Conservation (phyloP, 2,113 vertebrate species). For the Melozone crissalis region DNA sequence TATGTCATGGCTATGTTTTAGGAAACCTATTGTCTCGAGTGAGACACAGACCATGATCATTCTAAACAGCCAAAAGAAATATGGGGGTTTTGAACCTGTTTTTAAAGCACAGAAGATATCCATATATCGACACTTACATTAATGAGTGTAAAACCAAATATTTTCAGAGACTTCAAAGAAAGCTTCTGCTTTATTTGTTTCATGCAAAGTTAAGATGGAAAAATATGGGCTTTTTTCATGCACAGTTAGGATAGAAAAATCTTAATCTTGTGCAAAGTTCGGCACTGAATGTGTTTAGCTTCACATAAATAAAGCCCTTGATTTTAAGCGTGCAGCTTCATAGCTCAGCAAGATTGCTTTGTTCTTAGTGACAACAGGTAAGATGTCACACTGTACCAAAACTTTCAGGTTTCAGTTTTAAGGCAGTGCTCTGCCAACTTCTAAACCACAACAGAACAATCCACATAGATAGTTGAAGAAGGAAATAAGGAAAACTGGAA, state of each 20-base stretch:
- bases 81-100: background rate
- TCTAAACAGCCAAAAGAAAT: background rate
- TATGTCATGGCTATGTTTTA: background rate
- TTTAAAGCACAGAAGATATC: background rate
- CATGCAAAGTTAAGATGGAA: background rate
- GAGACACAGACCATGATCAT: background rate
- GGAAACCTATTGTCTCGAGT: background rate
- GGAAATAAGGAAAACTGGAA: background rate
- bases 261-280: background rate
- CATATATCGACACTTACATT: background rate
- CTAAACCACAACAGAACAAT: background rate
- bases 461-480: background rate
- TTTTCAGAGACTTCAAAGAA: background rate
- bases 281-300: background rate
- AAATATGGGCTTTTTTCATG: no score
- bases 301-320: background rate
- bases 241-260: background rate
- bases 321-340: background rate
- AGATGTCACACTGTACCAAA: background rate
- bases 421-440: background rate
- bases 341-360: background rate
- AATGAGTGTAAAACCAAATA: background rate
- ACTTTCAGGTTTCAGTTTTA: background rate
- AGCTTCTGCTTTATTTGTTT: background rate
- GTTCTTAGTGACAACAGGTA: background rate